Conservation (phyloP, 2,888 invertebrate genomes). For the Diplazon laetatorius region DNA sequence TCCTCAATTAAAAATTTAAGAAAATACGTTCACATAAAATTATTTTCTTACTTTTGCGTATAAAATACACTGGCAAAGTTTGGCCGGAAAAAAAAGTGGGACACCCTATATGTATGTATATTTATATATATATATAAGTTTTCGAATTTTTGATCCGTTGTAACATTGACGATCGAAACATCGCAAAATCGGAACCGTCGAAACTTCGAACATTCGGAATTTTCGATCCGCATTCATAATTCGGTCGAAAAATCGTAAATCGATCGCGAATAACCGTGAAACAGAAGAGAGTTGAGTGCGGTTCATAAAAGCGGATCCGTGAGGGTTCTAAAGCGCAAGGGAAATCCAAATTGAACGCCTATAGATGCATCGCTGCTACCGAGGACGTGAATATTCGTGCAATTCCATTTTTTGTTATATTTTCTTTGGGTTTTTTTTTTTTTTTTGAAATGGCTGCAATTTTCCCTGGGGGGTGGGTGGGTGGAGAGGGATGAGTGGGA, state of each 20-base stretch:
- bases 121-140: not conserved
- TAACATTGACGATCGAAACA: not conserved
- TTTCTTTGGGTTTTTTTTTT: not conserved
- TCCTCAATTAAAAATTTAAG: too few relatives aligned
- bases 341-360: conserved; percentile 35
- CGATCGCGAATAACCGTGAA: conserved; percentile 6
- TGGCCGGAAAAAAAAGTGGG: too few relatives aligned
- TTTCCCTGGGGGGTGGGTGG: conserved; percentile 29
- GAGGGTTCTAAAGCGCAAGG: conserved; percentile 13
- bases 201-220: too few relatives aligned
- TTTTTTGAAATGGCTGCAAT: conserved; percentile 14
- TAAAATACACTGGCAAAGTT: too few relatives aligned
- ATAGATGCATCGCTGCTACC: not conserved
- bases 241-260: too few relatives aligned
- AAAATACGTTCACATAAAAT: too few relatives aligned
- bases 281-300: conserved; percentile 1
- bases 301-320: not conserved
- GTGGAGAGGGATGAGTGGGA: conserved; percentile 10
- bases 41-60: too few relatives aligned
- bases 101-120: too few relatives aligned
- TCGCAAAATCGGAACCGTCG: too few relatives aligned
- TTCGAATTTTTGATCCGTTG: not conserved
- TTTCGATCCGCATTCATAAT: too few relatives aligned
- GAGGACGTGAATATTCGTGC: conserved; percentile 26
- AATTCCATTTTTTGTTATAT: conserved; percentile 4